These are phyloP conservation scores for Rhegmatorhina hoffmannsi DNA, from an alignment of 2,113 vertebrate genomes.

Conservation along the genomic window DNA sequence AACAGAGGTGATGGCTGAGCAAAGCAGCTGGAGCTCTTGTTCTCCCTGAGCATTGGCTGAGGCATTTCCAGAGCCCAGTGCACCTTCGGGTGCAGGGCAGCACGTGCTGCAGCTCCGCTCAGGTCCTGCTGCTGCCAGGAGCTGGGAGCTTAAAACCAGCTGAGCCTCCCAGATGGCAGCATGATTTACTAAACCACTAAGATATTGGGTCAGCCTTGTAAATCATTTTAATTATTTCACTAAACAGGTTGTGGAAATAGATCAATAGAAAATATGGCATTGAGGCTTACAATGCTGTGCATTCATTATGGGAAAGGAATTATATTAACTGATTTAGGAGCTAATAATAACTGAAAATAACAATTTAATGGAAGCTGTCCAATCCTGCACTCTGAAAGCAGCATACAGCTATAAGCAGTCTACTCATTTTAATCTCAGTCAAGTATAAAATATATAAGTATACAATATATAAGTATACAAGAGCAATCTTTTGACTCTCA, in stretches of 20 bases:
- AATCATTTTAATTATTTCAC: slow-evolving; percentile 67
- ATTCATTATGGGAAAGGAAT: slow-evolving; percentile 59
- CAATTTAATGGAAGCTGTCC: slow-evolving; percentile 62
- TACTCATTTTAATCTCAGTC: slow-evolving; percentile 34
- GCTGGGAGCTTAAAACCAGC: neutral
- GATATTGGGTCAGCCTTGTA: slow-evolving; percentile 60
- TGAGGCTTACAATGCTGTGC: slow-evolving; percentile 43
- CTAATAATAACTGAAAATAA: slow-evolving; percentile 61
- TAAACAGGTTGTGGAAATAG: slow-evolving; percentile 65
- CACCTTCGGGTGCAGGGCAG: neutral
- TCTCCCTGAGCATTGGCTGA: fast-evolving
- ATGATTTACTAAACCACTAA: slow-evolving; percentile 62
- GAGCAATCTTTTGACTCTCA: slow-evolving; percentile 18
- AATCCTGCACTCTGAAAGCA: slow-evolving; percentile 27
- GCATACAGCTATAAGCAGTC: neutral
- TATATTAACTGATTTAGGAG: slow-evolving; percentile 64
- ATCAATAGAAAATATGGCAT: slow-evolving; percentile 65
- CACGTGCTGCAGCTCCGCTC: neutral
- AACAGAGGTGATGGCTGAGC: neutral
- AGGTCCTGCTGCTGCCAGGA: neutral
- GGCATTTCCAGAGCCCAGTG: fast-evolving
- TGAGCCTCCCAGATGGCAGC: neutral
- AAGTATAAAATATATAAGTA: neutral
- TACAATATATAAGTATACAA: neutral
- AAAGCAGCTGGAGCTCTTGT: neutral